phyloP scores from a whole-genome alignment of 1,140 invertebrate genomes.

The Trinorchestia longiramus region DNA sequence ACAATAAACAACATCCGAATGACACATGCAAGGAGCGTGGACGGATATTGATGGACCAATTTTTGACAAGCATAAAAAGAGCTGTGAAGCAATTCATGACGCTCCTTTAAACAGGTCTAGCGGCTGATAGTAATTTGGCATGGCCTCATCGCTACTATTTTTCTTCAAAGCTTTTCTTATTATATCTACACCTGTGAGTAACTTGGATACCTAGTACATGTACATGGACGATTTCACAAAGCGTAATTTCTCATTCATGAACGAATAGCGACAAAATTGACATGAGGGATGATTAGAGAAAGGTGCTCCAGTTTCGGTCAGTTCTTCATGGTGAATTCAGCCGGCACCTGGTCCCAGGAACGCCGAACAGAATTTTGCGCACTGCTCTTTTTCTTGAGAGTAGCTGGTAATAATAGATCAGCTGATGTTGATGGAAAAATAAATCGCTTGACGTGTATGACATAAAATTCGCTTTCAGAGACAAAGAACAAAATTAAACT shows the following conservation, averaged over 20 bases:
- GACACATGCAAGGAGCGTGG: background rate
- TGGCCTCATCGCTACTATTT: background rate
- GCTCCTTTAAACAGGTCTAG: background rate
- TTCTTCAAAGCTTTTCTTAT: background rate
- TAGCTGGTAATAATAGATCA: no score
- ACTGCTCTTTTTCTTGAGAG: no score
- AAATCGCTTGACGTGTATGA: no score
- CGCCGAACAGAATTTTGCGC: no score
- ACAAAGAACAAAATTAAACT: no score
- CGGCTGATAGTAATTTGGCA: background rate
- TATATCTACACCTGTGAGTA: background rate
- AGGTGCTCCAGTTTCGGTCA: background rate
- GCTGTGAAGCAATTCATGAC: background rate
- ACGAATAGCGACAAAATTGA: background rate
- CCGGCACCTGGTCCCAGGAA: no score
- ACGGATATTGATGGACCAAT: background rate
- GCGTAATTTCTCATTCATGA: background rate
- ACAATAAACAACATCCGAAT: slow-evolving; percentile 17
- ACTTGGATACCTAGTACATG: background rate
- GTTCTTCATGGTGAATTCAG: background rate
- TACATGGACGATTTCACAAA: no score
- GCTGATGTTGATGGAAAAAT: no score
- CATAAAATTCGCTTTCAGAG: no score
- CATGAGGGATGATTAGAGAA: background rate
- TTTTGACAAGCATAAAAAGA: background rate